Evolutionary conservation across 2,888 invertebrate genomes (phyloP).

Genomic region (Ichneumoninae sp.): DNA sequence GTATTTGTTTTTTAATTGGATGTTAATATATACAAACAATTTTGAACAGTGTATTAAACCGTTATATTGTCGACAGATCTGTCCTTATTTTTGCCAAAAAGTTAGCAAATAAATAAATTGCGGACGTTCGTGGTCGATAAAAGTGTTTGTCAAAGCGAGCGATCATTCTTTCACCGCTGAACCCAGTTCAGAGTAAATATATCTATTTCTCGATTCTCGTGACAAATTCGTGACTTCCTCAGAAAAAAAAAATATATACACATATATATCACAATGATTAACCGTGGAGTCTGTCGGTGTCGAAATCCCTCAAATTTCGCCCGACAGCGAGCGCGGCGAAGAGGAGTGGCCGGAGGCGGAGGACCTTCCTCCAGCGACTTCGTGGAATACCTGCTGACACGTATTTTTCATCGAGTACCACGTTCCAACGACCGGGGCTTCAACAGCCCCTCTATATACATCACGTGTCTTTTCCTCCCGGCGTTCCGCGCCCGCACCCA

Average conservation of each 20-base stretch:
- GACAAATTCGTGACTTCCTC: not conserved
- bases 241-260: not conserved
- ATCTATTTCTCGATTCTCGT: not conserved
- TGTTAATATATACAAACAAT: no score
- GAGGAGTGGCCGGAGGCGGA: no score
- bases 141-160: no score
- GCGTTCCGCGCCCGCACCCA: conserved; percentile 16
- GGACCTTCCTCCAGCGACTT: conserved; percentile 8
- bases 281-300: not conserved
- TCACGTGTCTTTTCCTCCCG: not conserved
- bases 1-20: no score
- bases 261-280: not conserved
- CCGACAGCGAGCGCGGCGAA: no score
- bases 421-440: conserved; percentile 22
- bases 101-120: no score
- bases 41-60: no score
- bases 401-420: conserved; percentile 31
- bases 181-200: no score
- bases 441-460: conserved; percentile 19
- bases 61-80: no score
- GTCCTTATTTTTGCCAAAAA: no score
- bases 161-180: no score
- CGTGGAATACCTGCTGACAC: conserved; percentile 21
- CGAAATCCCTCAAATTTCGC: not conserved
- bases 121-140: no score